Evolutionary conservation across 2,113 vertebrate genomes (phyloP), one percentile per base, ranked within the genome.

Genomic region (Microcebus griseorufus): DNA sequence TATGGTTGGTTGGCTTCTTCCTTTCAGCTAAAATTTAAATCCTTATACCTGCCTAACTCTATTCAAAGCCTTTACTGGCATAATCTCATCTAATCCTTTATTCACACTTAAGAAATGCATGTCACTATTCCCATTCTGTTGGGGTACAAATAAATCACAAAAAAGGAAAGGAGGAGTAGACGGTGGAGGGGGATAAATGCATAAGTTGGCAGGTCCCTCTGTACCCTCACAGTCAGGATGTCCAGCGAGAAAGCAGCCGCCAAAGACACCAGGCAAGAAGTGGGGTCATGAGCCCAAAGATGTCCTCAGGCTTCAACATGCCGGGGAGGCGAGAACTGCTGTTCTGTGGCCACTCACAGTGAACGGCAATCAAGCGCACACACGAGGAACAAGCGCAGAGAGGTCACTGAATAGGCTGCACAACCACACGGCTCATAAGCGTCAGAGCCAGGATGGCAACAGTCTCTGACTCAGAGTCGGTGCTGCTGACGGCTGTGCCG

Each of bases 221-320:
- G n/a, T 13, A 23, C n/a, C 78, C 67, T 14, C 20, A 55, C 2
- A 29, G n/a, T 55, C n/a, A 27, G 27, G 27, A 20, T 5, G 9
- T 34, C 70, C 37, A 5, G 39, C 32, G 6, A 70, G 22, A 72
- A 39, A 81, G 65, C 39, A 11, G 20, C 34, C 7, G 3, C 16
- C 76, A 53, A 62, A 89, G 55, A 55, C 14, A 7, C 13, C 29
- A 29, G 67, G 55, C 42, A 27, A 75, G 45, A 94, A 64, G 82
- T 0, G 16, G 2, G 27, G 20, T 65, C 27, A 39, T 5, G 1
- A 29, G n/a, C 64, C 9, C 42, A 80, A 13, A 1, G 37, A 25
- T 39, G 27, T 42, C 65, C 67, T 37, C 23, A 45, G 51, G 18
- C 0, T 0, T 9, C 53, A 42, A 20, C 42, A 18, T 32, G 23